phyloP scores from a whole-genome alignment of 2,113 vertebrate genomes.

The Edolisoma coerulescens region DNA sequence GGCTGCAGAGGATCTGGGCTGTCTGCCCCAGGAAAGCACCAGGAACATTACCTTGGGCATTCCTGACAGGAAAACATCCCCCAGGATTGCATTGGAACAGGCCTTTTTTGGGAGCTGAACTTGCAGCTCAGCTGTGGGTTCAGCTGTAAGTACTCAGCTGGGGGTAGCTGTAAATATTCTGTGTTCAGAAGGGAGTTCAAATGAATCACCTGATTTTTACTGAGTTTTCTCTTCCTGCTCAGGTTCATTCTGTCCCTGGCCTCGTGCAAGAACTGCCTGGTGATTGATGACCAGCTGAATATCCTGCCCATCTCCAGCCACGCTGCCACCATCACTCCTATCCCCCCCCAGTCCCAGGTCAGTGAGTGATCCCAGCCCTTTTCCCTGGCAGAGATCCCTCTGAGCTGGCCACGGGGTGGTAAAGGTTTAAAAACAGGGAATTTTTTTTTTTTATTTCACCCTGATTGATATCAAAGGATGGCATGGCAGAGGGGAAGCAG shows the following conservation, averaged over 20 bases:
- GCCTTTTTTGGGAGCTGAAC: not conserved
- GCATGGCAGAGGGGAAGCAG: not conserved
- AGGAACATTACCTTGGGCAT: accelerated
- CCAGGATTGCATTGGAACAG: not conserved
- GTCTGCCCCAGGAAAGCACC: not conserved
- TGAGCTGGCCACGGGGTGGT: accelerated
- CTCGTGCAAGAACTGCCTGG: conserved; percentile 92
- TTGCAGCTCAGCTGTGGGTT: not conserved
- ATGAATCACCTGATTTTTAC: not conserved
- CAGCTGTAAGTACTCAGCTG: too few species aligned
- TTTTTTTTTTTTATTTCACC: not conserved
- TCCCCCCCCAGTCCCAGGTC: conserved; percentile 86
- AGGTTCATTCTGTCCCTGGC: conserved; percentile 94
- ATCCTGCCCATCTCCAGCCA: conserved; percentile 93
- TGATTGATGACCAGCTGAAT: conserved; percentile 94
- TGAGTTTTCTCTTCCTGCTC: not conserved
- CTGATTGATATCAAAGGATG: not conserved
- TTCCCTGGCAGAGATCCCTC: not conserved
- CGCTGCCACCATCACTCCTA: conserved; percentile 81
- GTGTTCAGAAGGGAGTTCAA: not conserved
- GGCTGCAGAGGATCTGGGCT: not conserved
- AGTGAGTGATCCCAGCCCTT: not conserved
- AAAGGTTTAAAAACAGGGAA: not conserved
- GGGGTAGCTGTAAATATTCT: not conserved
- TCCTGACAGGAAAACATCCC: not conserved